A percentile compares a stretch with the other conserved stretches of the same genome.
These are phyloP conservation scores for Hipparchia semele DNA, from an alignment of 2,888 invertebrate species.

Conservation along the genomic window DNA sequence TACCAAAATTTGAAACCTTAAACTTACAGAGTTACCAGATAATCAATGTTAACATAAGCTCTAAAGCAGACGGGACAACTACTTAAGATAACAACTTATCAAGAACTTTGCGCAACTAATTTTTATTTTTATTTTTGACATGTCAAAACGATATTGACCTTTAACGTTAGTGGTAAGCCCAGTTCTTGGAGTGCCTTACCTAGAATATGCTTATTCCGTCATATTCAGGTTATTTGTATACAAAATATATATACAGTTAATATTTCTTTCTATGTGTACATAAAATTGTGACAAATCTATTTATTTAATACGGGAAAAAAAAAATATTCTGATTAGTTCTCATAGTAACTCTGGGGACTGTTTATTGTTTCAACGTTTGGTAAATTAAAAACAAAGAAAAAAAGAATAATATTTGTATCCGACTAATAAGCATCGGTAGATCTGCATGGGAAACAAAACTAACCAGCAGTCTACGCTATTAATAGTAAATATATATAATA, in stretches of 20 bases:
- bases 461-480: slow-evolving; percentile 56
- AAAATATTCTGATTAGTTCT: not conserved
- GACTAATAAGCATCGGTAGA: slow-evolving; percentile 43
- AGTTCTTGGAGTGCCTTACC: too few species aligned
- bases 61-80: not conserved
- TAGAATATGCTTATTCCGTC: not conserved
- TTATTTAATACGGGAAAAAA: not conserved
- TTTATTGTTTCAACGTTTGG: slow-evolving; percentile 7
- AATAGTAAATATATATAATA: slow-evolving; percentile 38
- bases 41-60: not conserved
- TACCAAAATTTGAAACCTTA: slow-evolving; percentile 26
- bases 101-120: not conserved
- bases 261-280: not conserved
- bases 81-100: not conserved
- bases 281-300: not conserved
- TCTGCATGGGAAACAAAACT: slow-evolving; percentile 47
- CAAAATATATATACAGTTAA: too few species aligned
- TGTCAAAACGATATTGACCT: not conserved
- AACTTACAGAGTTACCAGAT: not conserved
- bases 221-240: not conserved
- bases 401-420: slow-evolving; percentile 36
- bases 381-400: slow-evolving; percentile 35
- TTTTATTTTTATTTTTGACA: not conserved
- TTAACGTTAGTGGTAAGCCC: too few species aligned
- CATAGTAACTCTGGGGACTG: not conserved